These are phyloP conservation scores for Melangyna quadrimaculata DNA, from an alignment of 2,888 invertebrate genomes.

Conservation along the genomic window DNA sequence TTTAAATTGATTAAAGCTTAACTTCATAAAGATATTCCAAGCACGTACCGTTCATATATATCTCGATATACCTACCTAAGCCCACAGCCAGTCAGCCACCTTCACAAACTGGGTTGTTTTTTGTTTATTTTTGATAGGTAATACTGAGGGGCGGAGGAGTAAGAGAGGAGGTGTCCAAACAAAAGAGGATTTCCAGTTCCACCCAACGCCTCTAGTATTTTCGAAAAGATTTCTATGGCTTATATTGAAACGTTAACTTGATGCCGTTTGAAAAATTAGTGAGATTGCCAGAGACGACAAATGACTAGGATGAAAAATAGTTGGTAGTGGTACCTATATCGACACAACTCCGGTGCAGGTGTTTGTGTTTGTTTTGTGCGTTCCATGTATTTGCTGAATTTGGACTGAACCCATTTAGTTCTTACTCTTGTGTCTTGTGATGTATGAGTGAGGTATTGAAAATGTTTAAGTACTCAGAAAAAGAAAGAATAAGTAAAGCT, in stretches of 20 bases:
- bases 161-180: slow-evolving; percentile 25
- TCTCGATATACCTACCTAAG: not conserved
- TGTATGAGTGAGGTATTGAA: slow-evolving; percentile 11
- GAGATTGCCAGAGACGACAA: not conserved
- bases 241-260: slow-evolving; percentile 35
- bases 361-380: slow-evolving; percentile 44
- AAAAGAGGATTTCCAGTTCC: slow-evolving; percentile 11
- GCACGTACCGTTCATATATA: slow-evolving; percentile 44
- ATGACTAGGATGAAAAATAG: slow-evolving; percentile 27
- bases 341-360: slow-evolving; percentile 23
- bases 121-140: slow-evolving; percentile 43
- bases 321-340: not conserved
- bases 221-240: not conserved
- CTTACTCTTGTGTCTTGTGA: not conserved
- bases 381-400: slow-evolving; percentile 35
- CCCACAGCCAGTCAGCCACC: not conserved
- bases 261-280: slow-evolving; percentile 23
- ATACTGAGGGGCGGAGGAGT: not conserved
- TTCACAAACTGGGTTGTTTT: not conserved
- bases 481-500: slow-evolving; percentile 2
- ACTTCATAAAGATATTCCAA: slow-evolving; percentile 48
- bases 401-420: slow-evolving; percentile 14
- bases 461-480: slow-evolving; percentile 26
- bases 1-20: slow-evolving; percentile 60
- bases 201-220: not conserved